Evolutionary conservation across 1,140 invertebrate species (phyloP).

Genomic region (Megathymus violae): DNA sequence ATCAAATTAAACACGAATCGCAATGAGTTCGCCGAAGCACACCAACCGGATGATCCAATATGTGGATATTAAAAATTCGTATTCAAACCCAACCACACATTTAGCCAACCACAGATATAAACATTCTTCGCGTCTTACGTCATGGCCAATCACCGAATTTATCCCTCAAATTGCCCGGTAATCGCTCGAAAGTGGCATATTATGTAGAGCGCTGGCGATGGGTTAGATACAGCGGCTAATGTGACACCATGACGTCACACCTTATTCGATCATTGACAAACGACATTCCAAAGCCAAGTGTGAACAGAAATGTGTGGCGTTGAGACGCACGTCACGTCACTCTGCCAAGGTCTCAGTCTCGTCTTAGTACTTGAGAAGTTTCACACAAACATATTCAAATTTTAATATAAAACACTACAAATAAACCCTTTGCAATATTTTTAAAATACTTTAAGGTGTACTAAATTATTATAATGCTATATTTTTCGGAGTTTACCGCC

Average conservation of each 20-base stretch:
- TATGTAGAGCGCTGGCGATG: conserved; percentile 40
- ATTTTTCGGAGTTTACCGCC: conserved; percentile 28
- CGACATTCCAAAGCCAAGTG: conserved; percentile 76
- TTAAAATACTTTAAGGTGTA: not conserved
- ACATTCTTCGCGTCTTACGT: conserved; percentile 58
- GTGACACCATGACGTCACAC: conserved; percentile 68
- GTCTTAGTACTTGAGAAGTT: conserved; percentile 52
- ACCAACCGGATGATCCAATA: conserved; percentile 66
- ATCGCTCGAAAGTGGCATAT: conserved; percentile 55
- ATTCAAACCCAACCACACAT: conserved; percentile 54
- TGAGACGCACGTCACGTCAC: conserved; percentile 68
- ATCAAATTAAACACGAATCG: conserved; percentile 70
- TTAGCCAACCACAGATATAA: conserved; percentile 52
- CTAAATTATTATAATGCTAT: conserved; percentile 1
- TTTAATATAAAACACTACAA: not conserved
- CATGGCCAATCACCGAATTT: conserved; percentile 56
- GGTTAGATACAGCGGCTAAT: conserved; percentile 55
- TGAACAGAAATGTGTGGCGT: conserved; percentile 60
- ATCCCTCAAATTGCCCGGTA: conserved; percentile 52
- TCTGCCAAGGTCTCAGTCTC: conserved; percentile 64
- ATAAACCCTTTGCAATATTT: not conserved
- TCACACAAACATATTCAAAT: conserved; percentile 38
- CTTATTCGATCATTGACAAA: conserved; percentile 79
- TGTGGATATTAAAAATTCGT: conserved; percentile 66
- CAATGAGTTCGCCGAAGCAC: conserved; percentile 65